Evolutionary conservation across 2,888 invertebrate genomes (phyloP), one percentile per base, ranked within the genome.

Genomic region (Agrotis exclamationis): DNA sequence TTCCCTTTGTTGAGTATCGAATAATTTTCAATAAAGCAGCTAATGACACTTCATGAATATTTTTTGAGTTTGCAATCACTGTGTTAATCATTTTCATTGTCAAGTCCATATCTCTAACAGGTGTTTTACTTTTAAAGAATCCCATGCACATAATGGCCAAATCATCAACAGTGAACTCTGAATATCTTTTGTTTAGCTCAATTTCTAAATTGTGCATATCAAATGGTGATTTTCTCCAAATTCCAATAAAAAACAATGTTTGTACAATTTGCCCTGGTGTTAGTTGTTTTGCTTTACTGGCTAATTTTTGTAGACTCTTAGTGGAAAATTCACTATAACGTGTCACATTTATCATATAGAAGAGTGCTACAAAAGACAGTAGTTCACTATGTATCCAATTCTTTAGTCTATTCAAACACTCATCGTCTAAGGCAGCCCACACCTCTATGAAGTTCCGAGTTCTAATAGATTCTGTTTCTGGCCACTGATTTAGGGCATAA

Each of bases 61-160:
- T 92, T 28, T 96, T 91, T 22, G 96, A 85, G 76, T 97, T 93
- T 13, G 93, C 88, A n/a, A 95, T 94, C 0, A 97, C 88, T 86
- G 94, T 96, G 2, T 93, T 80, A 48, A 97, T 96, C 1, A 97
- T 94, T 64, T 94, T 93, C 3, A 92, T 84, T 0, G 97, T 65
- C 54, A 98, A 85, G 0, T 91, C 87, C 4, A 88, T 80, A 89
- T 94, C 96, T 76, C 96, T 96, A 62, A 98, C 95, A 20, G 95
- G 96, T 1, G 97, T 97, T 92, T 97, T 96, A 20, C 97, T 97
- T 94, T 98, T 98, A 86, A 98, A 98, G 90, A 98, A 98, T 0
- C 97, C 98, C 97, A 98, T 97, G 6, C 97, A 96, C 82, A 98
- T 96, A 18, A 98, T 96, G 16, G 97, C 97, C 71, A 98, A 90